Evolutionary conservation across 2,113 vertebrate genomes (phyloP).

Genomic region (Cyphomyrus plagiostoma): DNA sequence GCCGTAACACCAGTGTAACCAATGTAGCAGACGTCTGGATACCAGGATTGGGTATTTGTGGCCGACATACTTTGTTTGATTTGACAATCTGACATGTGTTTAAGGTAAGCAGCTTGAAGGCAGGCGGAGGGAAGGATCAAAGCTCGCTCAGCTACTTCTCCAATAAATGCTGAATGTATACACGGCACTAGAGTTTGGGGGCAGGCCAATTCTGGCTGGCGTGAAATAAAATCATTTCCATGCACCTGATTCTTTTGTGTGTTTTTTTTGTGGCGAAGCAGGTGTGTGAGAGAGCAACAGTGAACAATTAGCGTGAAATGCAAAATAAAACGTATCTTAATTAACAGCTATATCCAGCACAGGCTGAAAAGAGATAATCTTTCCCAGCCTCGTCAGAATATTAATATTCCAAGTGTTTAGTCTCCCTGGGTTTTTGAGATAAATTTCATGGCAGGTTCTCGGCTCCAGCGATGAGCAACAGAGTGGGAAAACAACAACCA

Average conservation of each 20-base stretch:
- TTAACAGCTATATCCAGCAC: neutral
- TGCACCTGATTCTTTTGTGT: conserved; percentile 3
- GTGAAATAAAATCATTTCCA: neutral
- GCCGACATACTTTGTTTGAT: conserved; percentile 50
- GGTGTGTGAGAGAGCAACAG: neutral
- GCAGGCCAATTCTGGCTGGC: neutral
- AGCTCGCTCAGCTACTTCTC: neutral
- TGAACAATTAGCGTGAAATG: neutral
- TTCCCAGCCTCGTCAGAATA: neutral
- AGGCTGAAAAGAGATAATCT: neutral
- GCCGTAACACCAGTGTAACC: conserved; percentile 16
- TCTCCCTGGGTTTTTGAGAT: neutral
- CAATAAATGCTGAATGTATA: neutral
- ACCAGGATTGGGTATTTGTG: conserved; percentile 34
- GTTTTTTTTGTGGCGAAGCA: neutral
- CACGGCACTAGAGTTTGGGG: neutral
- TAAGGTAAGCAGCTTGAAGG: conserved; percentile 28
- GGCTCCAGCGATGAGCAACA: neutral
- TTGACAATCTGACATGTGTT: conserved; percentile 42
- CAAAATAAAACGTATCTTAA: neutral
- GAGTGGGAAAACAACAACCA: neutral
- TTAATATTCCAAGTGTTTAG: neutral
- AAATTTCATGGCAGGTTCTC: neutral
- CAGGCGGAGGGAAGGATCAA: neutral
- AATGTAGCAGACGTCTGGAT: conserved; percentile 29